A percentile compares a stretch with the other conserved stretches of the same genome.
Evolutionary conservation across 35 echinoderm and acorn worm genomes (phyloP).

Genomic region (Eucidaris tribuloides): DNA sequence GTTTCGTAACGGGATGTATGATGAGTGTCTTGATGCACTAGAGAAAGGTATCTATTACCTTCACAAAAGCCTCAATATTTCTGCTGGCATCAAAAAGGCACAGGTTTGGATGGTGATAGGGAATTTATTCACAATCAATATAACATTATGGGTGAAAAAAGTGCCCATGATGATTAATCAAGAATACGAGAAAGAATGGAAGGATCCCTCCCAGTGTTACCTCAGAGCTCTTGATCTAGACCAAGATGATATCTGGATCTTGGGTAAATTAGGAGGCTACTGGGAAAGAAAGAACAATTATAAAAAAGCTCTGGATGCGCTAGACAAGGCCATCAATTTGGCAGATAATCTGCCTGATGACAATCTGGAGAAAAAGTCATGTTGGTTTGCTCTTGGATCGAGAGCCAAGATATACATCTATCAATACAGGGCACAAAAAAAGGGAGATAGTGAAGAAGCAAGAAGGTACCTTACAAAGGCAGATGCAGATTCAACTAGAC

Average conservation of each 20-base stretch:
- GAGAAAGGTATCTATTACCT: background rate
- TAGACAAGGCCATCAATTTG: background rate
- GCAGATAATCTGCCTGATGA: background rate
- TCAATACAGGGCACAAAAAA: background rate
- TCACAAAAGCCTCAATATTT: background rate
- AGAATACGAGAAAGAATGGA: background rate
- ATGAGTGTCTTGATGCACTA: background rate
- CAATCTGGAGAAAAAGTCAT: background rate
- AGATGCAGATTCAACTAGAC: background rate
- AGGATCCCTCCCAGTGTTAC: background rate
- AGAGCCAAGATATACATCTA: background rate
- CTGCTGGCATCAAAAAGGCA: background rate
- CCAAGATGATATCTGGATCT: background rate
- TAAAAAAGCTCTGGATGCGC: background rate
- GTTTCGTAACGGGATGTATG: background rate
- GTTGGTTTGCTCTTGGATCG: background rate
- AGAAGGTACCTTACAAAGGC: background rate
- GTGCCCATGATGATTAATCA: background rate
- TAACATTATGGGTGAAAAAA: background rate
- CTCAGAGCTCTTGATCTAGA: background rate
- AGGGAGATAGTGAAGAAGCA: background rate
- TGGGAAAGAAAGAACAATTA: background rate
- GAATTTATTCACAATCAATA: background rate
- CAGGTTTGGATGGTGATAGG: background rate
- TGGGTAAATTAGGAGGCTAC: background rate